Percentiles rank a stretch among this genome's conserved stretches.
Evolutionary conservation across 2,888 invertebrate genomes (phyloP).

Genomic region (Tryphoninae sp.): DNA sequence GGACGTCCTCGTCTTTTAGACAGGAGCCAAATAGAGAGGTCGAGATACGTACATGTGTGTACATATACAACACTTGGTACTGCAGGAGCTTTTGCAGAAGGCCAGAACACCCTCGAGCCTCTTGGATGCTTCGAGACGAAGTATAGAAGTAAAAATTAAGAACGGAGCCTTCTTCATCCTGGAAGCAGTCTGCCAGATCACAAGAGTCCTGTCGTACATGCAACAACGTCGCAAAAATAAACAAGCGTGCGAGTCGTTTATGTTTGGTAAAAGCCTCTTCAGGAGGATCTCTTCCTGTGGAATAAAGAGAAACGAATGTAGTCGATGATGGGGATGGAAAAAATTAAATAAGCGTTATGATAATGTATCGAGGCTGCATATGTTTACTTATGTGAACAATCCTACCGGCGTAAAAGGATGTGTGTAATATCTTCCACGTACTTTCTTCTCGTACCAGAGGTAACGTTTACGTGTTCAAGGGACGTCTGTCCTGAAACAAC

Average conservation of each 20-base stretch:
- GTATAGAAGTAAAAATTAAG: conserved; percentile 10
- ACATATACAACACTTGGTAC: not conserved
- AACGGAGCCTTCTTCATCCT: conserved; percentile 18
- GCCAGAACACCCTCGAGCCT: conserved; percentile 37
- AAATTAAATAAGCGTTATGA: conserved; percentile 35
- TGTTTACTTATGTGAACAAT: conserved; percentile 39
- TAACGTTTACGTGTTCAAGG: conserved; percentile 49
- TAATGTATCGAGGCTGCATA: conserved; percentile 27
- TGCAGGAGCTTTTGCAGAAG: conserved; percentile 35
- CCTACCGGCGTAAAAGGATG: conserved; percentile 12
- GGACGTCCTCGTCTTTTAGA: conserved; percentile 5
- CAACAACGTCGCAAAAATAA: conserved; percentile 50
- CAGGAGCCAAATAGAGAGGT: conserved; percentile 15
- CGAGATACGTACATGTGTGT: conserved; percentile 1
- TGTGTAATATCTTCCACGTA: conserved; percentile 9
- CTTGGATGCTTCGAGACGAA: conserved; percentile 3
- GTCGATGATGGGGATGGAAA: conserved; percentile 7
- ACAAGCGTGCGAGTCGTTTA: conserved; percentile 53
- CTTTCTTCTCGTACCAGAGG: not conserved
- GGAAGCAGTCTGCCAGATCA: conserved; percentile 25
- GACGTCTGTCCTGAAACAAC: conserved; percentile 70
- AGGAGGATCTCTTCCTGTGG: conserved; percentile 14
- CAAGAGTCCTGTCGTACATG: conserved; percentile 39
- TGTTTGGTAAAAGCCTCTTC: conserved; percentile 15
- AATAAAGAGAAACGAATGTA: conserved; percentile 12